Conservation (phyloP, 2,888 invertebrate species). For the Machimus rusticus region DNA sequence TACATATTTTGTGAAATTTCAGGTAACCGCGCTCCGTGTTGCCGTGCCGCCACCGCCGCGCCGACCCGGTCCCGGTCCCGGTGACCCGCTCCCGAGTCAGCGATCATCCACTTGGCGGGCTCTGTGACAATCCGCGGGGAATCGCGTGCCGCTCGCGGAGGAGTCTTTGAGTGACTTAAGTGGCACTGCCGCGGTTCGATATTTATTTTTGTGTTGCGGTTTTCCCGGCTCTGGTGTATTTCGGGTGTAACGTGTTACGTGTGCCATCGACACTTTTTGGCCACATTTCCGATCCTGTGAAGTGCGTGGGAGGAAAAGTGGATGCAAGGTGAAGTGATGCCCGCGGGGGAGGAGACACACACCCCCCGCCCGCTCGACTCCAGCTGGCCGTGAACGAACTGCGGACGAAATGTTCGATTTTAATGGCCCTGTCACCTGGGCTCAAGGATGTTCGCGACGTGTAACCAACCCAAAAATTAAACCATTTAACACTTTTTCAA, state of each 20-base stretch:
- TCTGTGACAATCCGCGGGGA: neutral
- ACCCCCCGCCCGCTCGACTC: neutral
- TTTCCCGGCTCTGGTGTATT: neutral
- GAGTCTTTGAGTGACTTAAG: conserved; percentile 21
- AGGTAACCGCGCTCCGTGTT: neutral
- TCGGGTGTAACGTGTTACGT: neutral
- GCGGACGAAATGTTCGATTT: neutral
- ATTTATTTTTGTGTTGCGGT: conserved; percentile 40
- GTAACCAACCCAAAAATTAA: neutral
- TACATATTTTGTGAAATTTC: neutral
- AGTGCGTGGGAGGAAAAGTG: neutral
- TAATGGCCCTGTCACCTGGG: neutral
- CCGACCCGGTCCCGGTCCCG: neutral
- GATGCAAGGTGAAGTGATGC: neutral
- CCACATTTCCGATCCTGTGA: neutral
- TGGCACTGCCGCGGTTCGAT: conserved; percentile 20
- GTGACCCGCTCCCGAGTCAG: neutral
- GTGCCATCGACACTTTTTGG: neutral
- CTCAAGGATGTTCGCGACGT: neutral
- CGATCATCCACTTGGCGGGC: neutral
- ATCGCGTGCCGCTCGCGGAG: conserved; percentile 37
- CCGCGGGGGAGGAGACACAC: neutral
- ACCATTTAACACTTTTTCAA: neutral
- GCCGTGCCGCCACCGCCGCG: neutral
- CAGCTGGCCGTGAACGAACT: neutral